phyloP scores from a whole-genome alignment of 1,140 invertebrate genomes.

The Drosophila pseudoobscura region DNA sequence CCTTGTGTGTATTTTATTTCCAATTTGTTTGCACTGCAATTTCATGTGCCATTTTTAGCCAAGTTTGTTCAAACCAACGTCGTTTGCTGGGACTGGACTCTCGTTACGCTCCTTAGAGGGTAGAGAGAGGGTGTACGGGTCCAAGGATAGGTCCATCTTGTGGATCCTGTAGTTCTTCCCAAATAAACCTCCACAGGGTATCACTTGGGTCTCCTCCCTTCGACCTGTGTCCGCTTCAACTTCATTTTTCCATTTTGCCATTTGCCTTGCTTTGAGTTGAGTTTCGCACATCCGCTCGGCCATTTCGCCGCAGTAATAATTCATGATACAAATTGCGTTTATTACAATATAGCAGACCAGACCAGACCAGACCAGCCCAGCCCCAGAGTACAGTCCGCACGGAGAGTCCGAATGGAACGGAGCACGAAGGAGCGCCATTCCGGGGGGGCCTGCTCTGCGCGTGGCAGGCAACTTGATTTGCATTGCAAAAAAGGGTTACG shows the following conservation, averaged over 20 bases:
- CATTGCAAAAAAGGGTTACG: constrained; percentile 56
- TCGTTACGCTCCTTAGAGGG: constrained; percentile 2
- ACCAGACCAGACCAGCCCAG: constrained; percentile 1
- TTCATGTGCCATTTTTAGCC: constrained; percentile 26
- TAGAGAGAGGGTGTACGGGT: constrained; percentile 9
- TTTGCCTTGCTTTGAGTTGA: constrained; percentile 37
- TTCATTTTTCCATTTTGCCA: constrained; percentile 26
- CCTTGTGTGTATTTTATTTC: constrained; percentile 30
- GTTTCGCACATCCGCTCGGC: constrained; percentile 59
- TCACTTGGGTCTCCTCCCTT: background rate
- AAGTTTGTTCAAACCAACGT: constrained; percentile 37
- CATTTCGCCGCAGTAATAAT: constrained; percentile 73
- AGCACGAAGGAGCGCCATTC: no score
- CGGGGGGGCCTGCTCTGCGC: constrained; percentile 6
- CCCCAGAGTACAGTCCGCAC: constrained; percentile 17
- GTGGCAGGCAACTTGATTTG: constrained; percentile 58
- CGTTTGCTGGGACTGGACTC: constrained; percentile 23
- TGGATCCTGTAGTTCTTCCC: no score
- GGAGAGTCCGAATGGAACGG: constrained; percentile 21
- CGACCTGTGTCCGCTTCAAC: background rate
- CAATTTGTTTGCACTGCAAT: constrained; percentile 49
- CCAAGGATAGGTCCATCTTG: background rate
- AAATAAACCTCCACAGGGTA: constrained; percentile 1
- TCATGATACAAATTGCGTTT: constrained; percentile 80
- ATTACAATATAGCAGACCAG: constrained; percentile 62